Percentiles rank a stretch among this genome's conserved stretches.
These are phyloP conservation scores for Leptopterna dolabrata DNA, from an alignment of 2,888 invertebrate genomes.

Conservation along the genomic window DNA sequence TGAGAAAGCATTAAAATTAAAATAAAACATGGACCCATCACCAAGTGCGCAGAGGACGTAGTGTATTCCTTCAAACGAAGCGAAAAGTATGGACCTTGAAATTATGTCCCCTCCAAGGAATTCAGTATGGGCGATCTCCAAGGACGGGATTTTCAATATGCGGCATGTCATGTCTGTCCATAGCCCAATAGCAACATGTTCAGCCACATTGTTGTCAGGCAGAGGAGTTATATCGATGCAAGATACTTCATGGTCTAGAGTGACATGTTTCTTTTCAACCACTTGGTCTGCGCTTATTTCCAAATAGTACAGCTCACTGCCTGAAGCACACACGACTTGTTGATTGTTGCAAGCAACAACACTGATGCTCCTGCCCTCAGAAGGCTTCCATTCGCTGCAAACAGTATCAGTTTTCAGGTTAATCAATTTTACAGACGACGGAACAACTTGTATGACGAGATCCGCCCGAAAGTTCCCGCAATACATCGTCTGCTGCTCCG, in stretches of 20 bases:
- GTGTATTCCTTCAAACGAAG: conserved; percentile 91
- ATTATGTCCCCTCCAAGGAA: conserved; percentile 95
- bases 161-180: conserved; percentile 98
- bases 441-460: conserved; percentile 84
- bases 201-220: conserved; percentile 70
- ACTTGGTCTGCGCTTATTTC: conserved; percentile 76
- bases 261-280: conserved; percentile 74
- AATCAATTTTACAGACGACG: conserved; percentile 78
- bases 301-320: conserved; percentile 86
- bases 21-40: conserved; percentile 98
- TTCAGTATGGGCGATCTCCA: conserved; percentile 86
- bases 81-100: conserved; percentile 94
- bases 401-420: conserved; percentile 70
- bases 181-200: conserved; percentile 89
- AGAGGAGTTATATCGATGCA: conserved; percentile 93
- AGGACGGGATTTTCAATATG: conserved; percentile 82
- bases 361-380: conserved; percentile 79
- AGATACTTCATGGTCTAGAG: conserved; percentile 93
- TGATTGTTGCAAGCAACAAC: conserved; percentile 85
- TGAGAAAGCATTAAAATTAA: conserved; percentile 80
- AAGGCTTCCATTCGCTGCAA: conserved; percentile 77
- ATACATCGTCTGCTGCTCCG: conserved; percentile 92
- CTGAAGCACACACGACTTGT: conserved; percentile 87
- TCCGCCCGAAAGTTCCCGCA: conserved; percentile 90
- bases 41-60: conserved; percentile 93